A percentile compares a stretch with the other conserved stretches of the same genome.
phyloP scores from a whole-genome alignment of 2,797 vertebrate genomes.

The Cygnus olor region DNA sequence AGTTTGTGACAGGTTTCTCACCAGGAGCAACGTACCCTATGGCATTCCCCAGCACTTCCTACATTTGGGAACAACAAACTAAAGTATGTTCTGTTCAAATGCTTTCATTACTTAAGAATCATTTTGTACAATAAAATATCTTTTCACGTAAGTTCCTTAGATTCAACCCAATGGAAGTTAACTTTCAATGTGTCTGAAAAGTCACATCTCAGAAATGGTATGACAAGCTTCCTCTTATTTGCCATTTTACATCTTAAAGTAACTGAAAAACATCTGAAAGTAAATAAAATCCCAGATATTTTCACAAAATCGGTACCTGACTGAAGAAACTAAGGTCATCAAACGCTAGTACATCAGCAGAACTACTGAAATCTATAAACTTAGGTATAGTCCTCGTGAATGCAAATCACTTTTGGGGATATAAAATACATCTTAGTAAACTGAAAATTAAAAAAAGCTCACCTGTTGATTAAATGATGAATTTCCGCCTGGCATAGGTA shows the following conservation, averaged over 20 bases:
- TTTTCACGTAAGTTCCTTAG: background rate
- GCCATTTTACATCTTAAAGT: background rate
- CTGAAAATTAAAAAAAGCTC: background rate
- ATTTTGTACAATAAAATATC: background rate
- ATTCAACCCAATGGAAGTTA: background rate
- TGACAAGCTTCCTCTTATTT: background rate
- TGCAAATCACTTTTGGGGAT: background rate
- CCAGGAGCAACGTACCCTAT: background rate
- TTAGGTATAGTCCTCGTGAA: background rate
- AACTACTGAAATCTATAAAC: background rate
- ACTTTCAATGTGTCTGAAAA: background rate
- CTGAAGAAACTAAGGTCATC: background rate
- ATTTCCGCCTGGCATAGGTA: constrained; percentile 82
- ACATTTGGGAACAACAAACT: background rate
- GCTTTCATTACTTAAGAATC: background rate
- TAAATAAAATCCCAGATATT: background rate
- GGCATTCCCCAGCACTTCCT: background rate
- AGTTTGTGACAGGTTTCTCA: background rate
- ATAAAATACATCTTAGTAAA: background rate
- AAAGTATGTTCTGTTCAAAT: background rate
- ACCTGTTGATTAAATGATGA: constrained; percentile 82
- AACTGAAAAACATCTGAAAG: background rate
- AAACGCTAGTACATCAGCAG: background rate
- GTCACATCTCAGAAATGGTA: background rate
- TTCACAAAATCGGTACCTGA: background rate